Evolutionary conservation across 2,888 invertebrate genomes (phyloP).

Genomic region (Drosophila acutilabella): DNA sequence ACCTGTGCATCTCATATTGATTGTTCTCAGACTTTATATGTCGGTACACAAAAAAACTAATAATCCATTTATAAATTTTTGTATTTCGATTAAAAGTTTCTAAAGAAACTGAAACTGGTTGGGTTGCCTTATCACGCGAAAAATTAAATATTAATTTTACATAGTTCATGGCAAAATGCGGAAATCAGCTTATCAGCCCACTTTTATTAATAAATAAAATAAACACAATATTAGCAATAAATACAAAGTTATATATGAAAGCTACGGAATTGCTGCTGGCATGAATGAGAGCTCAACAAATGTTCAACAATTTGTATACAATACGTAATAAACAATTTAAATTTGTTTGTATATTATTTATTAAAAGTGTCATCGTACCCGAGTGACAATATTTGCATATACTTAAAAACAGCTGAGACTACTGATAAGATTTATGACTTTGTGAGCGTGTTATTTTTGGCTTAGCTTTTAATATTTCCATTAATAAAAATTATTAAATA

Average conservation of each 20-base stretch:
- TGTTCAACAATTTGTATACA: constrained; percentile 32
- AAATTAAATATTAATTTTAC: neutral
- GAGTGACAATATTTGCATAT: constrained; percentile 3
- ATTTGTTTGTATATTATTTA: constrained; percentile 17
- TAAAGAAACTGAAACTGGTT: constrained; percentile 1
- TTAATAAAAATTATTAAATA: neutral
- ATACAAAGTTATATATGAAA: constrained; percentile 4
- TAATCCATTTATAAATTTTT: no score
- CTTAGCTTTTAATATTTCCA: neutral
- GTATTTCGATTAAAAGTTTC: no score
- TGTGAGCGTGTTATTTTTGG: constrained; percentile 1
- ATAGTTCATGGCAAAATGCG: neutral
- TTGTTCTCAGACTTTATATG: constrained; percentile 27
- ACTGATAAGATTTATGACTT: constrained; percentile 39
- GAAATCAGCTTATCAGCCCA: constrained; percentile 27
- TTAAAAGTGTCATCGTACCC: constrained; percentile 52
- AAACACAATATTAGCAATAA: neutral
- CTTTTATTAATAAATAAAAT: constrained; percentile 67
- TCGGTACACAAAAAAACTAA: neutral
- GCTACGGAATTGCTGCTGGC: constrained; percentile 2
- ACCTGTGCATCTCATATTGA: constrained; percentile 30
- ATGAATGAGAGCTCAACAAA: constrained; percentile 13
- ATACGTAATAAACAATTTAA: constrained; percentile 24
- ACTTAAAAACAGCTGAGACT: constrained; percentile 49
- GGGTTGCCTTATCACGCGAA: constrained; percentile 3